A percentile compares a stretch with the other conserved stretches of the same genome.
These are phyloP conservation scores for Cartodere bifasciata DNA, from an alignment of 2,888 invertebrate genomes.

Conservation along the genomic window DNA sequence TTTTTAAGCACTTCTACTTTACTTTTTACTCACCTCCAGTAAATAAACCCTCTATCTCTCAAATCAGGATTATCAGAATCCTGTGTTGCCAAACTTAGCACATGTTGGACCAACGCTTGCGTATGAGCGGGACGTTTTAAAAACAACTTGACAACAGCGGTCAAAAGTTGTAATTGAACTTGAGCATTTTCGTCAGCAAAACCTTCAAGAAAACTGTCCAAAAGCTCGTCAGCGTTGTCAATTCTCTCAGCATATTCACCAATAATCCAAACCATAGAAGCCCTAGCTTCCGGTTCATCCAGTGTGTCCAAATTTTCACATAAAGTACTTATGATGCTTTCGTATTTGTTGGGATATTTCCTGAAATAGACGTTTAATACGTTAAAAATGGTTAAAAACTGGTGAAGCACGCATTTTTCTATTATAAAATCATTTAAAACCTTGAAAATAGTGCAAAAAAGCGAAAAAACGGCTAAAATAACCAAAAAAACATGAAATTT, in stretches of 20 bases:
- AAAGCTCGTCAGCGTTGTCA: slow-evolving; percentile 95
- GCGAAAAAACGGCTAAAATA: too few species aligned
- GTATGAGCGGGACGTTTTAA: slow-evolving; percentile 96
- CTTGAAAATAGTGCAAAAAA: too few species aligned
- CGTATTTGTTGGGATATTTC: slow-evolving; percentile 99
- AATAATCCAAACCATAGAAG: slow-evolving; percentile 93
- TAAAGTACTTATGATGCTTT: slow-evolving; percentile 96
- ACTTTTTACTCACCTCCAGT: slow-evolving; percentile 61
- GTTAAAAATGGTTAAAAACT: too few species aligned
- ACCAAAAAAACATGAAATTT: too few species aligned
- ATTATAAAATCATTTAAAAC: too few species aligned
- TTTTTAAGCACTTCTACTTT: slow-evolving; percentile 1
- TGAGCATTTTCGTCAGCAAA: slow-evolving; percentile 33
- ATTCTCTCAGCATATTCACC: slow-evolving; percentile 99
- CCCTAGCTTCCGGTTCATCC: slow-evolving; percentile 97
- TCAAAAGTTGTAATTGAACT: slow-evolving; percentile 82
- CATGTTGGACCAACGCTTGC: slow-evolving; percentile 95
- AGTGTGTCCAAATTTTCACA: slow-evolving; percentile 98
- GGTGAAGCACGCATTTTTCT: too few species aligned
- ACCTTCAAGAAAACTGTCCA: slow-evolving; percentile 94
- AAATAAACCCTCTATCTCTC: slow-evolving; percentile 96
- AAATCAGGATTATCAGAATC: slow-evolving; percentile 98
- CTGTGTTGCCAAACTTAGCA: slow-evolving; percentile 76
- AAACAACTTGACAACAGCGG: slow-evolving; percentile 97
- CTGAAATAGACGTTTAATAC: slow-evolving; percentile 24